Conservation (phyloP, 2,113 vertebrate genomes). For the Poeciliopsis prolifica region DNA sequence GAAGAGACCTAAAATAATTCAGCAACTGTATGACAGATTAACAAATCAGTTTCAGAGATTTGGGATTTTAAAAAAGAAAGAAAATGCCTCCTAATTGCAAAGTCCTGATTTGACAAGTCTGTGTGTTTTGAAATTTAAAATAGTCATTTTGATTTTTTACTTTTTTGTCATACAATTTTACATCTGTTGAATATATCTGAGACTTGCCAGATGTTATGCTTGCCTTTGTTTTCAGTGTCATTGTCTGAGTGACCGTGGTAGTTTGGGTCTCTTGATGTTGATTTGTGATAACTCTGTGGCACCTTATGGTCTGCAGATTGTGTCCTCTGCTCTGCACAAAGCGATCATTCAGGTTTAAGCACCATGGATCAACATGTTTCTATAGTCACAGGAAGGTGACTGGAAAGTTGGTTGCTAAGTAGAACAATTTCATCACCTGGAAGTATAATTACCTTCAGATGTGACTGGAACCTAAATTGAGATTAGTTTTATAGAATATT, state of each 20-base stretch:
- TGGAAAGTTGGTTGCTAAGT: background rate
- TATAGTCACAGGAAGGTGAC: conserved; percentile 46
- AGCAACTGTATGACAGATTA: too few relatives aligned
- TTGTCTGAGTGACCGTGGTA: background rate
- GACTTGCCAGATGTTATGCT: too few relatives aligned
- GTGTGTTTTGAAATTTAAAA: too few relatives aligned
- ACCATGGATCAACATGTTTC: conserved; percentile 45
- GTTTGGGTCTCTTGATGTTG: background rate
- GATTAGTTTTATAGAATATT: background rate
- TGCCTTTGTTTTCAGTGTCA: background rate
- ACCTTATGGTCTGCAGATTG: conserved; percentile 30
- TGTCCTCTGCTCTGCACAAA: conserved; percentile 19
- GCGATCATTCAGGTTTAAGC: conserved; percentile 21
- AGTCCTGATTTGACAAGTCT: too few relatives aligned
- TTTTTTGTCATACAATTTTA: background rate
- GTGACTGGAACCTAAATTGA: background rate
- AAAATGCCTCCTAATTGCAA: too few relatives aligned
- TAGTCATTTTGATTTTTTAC: too few relatives aligned
- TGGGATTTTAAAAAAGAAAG: background rate
- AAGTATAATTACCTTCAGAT: background rate
- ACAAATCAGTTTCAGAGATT: too few relatives aligned
- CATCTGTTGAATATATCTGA: too few relatives aligned
- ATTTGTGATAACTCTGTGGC: background rate
- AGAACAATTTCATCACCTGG: background rate
- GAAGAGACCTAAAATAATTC: too few relatives aligned